These are phyloP conservation scores for Brachionus manjavacas DNA, from an alignment of 1,140 invertebrate genomes.

Conservation along the genomic window DNA sequence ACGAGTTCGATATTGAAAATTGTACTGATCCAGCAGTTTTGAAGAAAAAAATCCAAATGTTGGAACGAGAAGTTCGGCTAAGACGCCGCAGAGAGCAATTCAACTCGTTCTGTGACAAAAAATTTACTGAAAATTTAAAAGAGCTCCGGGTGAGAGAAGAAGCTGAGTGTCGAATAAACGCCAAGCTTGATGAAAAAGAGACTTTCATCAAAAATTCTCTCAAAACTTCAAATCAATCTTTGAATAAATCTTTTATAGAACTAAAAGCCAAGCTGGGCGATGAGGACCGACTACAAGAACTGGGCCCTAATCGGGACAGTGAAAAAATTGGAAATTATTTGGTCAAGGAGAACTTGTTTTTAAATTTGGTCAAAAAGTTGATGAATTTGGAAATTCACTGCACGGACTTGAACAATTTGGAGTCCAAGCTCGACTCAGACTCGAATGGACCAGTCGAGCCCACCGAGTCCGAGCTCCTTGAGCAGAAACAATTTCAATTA, in stretches of 20 bases:
- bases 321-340: not conserved
- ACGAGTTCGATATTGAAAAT: conserved; percentile 11
- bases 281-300: not conserved
- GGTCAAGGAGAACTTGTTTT: not conserved
- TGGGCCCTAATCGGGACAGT: not conserved
- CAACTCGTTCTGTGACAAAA: not conserved
- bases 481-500: conserved; percentile 20
- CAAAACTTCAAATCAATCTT: not conserved
- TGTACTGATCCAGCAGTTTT: not conserved
- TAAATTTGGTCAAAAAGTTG: not conserved
- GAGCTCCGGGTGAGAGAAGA: not conserved
- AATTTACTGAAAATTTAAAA: conserved; percentile 5
- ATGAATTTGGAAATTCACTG: not conserved
- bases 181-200: conserved; percentile 34
- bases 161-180: not conserved
- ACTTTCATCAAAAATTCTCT: not conserved
- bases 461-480: not conserved
- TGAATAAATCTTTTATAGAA: conserved; percentile 9
- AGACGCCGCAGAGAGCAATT: not conserved
- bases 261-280: conserved; percentile 7
- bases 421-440: not conserved
- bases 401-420: not conserved
- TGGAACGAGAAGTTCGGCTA: not conserved
- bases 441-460: not conserved
- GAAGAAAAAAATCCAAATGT: not conserved